Evolutionary conservation across 1,140 invertebrate genomes (phyloP).

Genomic region (Pseudachorutes palmiensis): DNA sequence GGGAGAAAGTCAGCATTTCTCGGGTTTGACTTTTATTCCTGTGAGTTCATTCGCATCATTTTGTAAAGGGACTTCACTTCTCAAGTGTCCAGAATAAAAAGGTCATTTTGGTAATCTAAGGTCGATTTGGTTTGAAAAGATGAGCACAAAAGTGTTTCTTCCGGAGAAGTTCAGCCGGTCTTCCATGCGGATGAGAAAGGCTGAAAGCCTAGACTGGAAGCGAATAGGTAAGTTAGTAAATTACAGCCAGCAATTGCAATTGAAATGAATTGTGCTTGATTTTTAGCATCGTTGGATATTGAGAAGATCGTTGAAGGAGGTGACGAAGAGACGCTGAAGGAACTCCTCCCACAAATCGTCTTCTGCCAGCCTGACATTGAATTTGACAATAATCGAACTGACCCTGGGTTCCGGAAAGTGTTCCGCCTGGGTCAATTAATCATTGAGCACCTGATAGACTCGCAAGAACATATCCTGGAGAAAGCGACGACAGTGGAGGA

Average conservation of each 20-base stretch:
- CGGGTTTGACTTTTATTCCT: too few species aligned
- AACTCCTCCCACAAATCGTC: constrained; percentile 24
- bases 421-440: constrained; percentile 29
- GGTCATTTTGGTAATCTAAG: too few species aligned
- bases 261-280: background rate
- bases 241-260: background rate
- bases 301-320: constrained; percentile 26
- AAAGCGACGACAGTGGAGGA: constrained; percentile 5
- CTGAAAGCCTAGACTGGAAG: constrained; percentile 31
- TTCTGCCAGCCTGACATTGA: constrained; percentile 29
- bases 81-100: too few species aligned
- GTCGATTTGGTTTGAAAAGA: too few species aligned
- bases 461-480: constrained; percentile 8
- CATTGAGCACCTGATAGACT: constrained; percentile 22
- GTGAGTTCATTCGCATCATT: too few species aligned
- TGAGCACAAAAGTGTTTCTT: too few species aligned
- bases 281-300: constrained; percentile 28
- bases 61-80: too few species aligned
- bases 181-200: constrained; percentile 7
- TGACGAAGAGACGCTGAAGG: constrained; percentile 19
- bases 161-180: too few species aligned
- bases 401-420: constrained; percentile 33
- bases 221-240: constrained; percentile 28
- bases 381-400: constrained; percentile 24
- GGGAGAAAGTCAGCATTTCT: too few species aligned